A percentile compares a stretch with the other conserved stretches of the same genome.
phyloP scores from a whole-genome alignment of 2,888 invertebrate species.

The Diogma glabrata region DNA sequence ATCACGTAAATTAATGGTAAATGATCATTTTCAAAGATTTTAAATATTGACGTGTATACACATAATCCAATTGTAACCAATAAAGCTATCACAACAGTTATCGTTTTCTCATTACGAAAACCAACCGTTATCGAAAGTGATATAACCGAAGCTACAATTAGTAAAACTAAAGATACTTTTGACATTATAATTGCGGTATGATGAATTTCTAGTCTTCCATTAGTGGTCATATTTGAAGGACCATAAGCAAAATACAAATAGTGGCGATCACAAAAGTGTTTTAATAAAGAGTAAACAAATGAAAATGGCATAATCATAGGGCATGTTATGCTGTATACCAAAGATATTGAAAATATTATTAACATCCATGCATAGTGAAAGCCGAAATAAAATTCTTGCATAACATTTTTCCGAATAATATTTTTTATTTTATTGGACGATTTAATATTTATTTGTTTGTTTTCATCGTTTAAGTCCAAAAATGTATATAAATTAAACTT shows the following conservation, averaged over 20 bases:
- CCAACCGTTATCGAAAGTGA: conserved; percentile 60
- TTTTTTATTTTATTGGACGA: too few relatives aligned
- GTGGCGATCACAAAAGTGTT: conserved; percentile 89
- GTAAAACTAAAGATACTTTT: conserved; percentile 62
- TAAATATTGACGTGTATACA: conserved; percentile 50
- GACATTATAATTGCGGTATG: conserved; percentile 78
- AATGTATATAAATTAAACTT: too few relatives aligned
- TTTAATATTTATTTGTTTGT: too few relatives aligned
- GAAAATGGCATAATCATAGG: conserved; percentile 91
- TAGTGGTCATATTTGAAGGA: conserved; percentile 73
- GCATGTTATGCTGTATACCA: conserved; percentile 84
- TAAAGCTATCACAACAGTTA: conserved; percentile 57
- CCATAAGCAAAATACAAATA: conserved; percentile 93
- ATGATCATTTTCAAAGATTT: too few relatives aligned
- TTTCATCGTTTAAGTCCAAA: too few relatives aligned
- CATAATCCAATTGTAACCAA: conserved; percentile 53
- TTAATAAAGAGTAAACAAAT: conserved; percentile 74
- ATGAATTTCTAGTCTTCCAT: conserved; percentile 67
- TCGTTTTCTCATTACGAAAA: conserved; percentile 47
- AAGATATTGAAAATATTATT: conserved; percentile 79
- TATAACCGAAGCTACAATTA: conserved; percentile 64
- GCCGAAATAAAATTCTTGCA: conserved; percentile 89
- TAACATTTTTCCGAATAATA: conserved; percentile 76
- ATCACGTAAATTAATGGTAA: too few relatives aligned
- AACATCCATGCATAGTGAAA: conserved; percentile 92